These are phyloP conservation scores for Drosophila fuyamai DNA, from an alignment of 1,140 invertebrate species.

Conservation along the genomic window DNA sequence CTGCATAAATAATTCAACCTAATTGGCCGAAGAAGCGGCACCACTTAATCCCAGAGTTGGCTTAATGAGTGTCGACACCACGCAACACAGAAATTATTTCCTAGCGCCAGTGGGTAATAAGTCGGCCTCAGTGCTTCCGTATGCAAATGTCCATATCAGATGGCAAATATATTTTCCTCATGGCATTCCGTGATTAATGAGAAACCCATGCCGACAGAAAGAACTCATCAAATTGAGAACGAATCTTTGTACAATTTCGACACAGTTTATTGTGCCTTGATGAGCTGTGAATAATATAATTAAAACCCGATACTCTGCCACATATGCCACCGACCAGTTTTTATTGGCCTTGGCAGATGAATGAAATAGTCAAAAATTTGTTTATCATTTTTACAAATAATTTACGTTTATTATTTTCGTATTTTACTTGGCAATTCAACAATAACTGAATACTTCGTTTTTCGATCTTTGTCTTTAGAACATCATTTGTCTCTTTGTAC, in stretches of 20 bases:
- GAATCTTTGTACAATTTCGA: slow-evolving; percentile 63
- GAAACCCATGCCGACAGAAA: slow-evolving; percentile 31
- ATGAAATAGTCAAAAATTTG: slow-evolving; percentile 59
- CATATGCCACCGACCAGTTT: slow-evolving; percentile 8
- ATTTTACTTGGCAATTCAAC: slow-evolving; percentile 68
- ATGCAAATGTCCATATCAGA: slow-evolving; percentile 64
- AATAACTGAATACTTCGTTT: slow-evolving; percentile 70
- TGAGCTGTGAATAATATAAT: slow-evolving; percentile 79
- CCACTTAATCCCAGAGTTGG: slow-evolving; percentile 17
- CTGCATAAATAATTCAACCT: slow-evolving; percentile 50
- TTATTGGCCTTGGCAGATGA: slow-evolving; percentile 58
- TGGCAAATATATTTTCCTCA: slow-evolving; percentile 36
- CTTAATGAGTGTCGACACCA: slow-evolving; percentile 24
- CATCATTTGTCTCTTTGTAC: slow-evolving; percentile 83
- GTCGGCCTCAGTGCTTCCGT: slow-evolving; percentile 64
- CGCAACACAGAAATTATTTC: slow-evolving; percentile 38
- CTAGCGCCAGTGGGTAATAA: slow-evolving; percentile 10
- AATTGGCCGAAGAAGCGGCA: slow-evolving; percentile 34
- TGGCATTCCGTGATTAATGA: slow-evolving; percentile 71
- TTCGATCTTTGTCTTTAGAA: slow-evolving; percentile 57
- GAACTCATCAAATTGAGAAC: slow-evolving; percentile 61
- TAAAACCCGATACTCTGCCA: slow-evolving; percentile 50
- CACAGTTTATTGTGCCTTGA: slow-evolving; percentile 67
- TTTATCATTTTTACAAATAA: slow-evolving; percentile 74
- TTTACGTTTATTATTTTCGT: slow-evolving; percentile 78